Base-by-base conservation (phyloP, 92 coral and sea anemone species). In the Galaxea fascicularis region DNA sequence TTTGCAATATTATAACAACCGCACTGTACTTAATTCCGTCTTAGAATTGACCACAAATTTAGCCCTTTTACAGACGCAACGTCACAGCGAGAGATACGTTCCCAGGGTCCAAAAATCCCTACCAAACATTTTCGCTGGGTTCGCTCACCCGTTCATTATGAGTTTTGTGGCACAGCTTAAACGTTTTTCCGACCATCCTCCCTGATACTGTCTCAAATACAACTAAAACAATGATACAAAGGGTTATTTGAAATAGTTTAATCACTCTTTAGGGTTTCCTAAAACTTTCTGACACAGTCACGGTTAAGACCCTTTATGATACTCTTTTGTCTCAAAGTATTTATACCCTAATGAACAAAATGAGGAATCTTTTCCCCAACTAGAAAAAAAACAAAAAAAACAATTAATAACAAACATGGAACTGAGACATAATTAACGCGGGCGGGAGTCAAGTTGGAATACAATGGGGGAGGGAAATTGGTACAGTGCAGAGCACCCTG, bases 1-100 rank as follows among this genome's bases (percentile, higher is more conserved):
- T 20, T 73, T 52, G 0, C 44, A 88, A 65, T 27, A 62, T 15
- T 88, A 83, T 65, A 75, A 66, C 63, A 21, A 17, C 64, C 64
- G 4, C 25, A 17, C 26, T 25, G 22, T 25, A 58, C 20, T 58
- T 58, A 17, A 58, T 25, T 58, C 64, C 64, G n/a, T n/a, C n/a
- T n/a, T n/a, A 4, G 24, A 3, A 10, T 58, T 58, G 66, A 21
- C 12, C 5, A 60, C 1, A 6, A 22, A 21, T 21, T 21, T 3
- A 8, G 1, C 66, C 4, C 9, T 60, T 60, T 1, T 8, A 60
- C 12, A 0, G 24, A 58, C 22, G 25, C 4, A 17, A 8, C 17
- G 20, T 58, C 25, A 58, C 25, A 15, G 24, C 22, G 64, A 58
- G 64, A 9, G 64, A 12, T 25, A 58, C 22, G 64, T 58, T 0